A percentile compares a stretch with the other conserved stretches of the same genome.
phyloP scores from a whole-genome alignment of 2,888 invertebrate genomes.

The Noctua pronuba region DNA sequence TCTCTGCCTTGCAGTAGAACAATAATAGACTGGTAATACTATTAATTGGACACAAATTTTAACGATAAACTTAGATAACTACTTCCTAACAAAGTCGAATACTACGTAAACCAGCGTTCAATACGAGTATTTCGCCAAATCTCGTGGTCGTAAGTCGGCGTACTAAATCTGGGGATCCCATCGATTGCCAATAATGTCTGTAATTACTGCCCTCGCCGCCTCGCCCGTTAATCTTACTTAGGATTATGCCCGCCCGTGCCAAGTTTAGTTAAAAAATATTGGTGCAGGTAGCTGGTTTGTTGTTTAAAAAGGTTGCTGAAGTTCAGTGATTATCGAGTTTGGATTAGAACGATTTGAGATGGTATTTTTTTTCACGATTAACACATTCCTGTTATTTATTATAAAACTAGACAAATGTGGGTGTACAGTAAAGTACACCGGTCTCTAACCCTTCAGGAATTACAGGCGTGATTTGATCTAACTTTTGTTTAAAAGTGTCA shows the following conservation, averaged over 20 bases:
- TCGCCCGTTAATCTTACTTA: constrained; percentile 77
- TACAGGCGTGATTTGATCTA: no score
- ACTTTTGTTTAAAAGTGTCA: no score
- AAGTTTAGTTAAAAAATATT: constrained; percentile 83
- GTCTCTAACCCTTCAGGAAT: no score
- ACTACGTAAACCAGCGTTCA: constrained; percentile 24
- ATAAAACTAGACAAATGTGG: no score
- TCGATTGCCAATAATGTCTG: constrained; percentile 87
- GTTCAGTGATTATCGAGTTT: constrained; percentile 47
- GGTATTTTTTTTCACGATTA: neutral
- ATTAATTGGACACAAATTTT: neutral
- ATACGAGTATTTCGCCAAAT: constrained; percentile 57
- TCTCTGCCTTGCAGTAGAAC: no score
- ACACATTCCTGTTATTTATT: neutral
- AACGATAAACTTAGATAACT: neutral
- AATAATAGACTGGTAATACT: neutral
- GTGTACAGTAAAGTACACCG: no score
- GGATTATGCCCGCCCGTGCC: constrained; percentile 73
- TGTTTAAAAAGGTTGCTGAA: constrained; percentile 52
- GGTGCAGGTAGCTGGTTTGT: constrained; percentile 55
- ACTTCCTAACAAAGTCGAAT: constrained; percentile 32
- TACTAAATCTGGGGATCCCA: constrained; percentile 83
- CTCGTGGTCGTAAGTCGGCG: constrained; percentile 69
- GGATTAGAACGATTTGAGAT: neutral
- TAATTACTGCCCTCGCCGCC: constrained; percentile 83